phyloP scores from a whole-genome alignment of 2,797 vertebrate genomes.

The Gadopsis bispinosus region DNA sequence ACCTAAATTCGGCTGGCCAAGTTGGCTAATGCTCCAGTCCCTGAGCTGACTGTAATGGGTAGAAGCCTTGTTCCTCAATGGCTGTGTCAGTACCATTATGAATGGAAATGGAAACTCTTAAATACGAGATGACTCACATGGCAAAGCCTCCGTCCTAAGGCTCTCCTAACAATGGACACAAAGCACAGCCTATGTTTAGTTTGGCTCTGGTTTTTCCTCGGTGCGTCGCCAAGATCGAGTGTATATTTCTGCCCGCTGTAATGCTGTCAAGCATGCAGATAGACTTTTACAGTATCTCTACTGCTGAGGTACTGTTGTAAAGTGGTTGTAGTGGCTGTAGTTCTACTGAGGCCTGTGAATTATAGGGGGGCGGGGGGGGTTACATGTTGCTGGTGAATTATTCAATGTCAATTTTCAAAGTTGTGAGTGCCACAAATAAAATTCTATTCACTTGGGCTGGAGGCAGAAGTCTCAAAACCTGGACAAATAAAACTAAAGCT shows the following conservation, averaged over 20 bases:
- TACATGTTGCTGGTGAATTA: not conserved
- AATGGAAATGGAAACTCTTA: slow-evolving; percentile 75
- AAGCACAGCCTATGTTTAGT: slow-evolving; percentile 65
- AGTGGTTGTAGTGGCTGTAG: not conserved
- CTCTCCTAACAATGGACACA: slow-evolving; percentile 68
- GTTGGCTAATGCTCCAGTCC: slow-evolving; percentile 34
- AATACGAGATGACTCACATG: slow-evolving; percentile 67
- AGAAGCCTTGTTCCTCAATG: slow-evolving; percentile 50
- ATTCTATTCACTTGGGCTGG: not conserved
- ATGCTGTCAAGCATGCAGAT: slow-evolving; percentile 17
- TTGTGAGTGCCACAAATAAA: not conserved
- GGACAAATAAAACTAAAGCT: not conserved
- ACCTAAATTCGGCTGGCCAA: slow-evolving; percentile 26
- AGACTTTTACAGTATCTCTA: slow-evolving; percentile 11
- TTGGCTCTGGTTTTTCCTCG: slow-evolving; percentile 56
- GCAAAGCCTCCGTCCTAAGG: slow-evolving; percentile 62
- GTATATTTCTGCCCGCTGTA: slow-evolving; percentile 38
- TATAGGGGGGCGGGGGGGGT: not conserved
- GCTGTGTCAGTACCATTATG: slow-evolving; percentile 58
- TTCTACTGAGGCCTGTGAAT: not conserved
- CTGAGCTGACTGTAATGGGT: slow-evolving; percentile 55
- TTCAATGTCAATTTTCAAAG: not conserved
- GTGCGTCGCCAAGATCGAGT: slow-evolving; percentile 37
- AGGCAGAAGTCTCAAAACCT: not conserved
- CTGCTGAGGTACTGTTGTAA: not conserved